phyloP scores from a whole-genome alignment of 1,140 invertebrate genomes.

The Gyrodactylus salaris region DNA sequence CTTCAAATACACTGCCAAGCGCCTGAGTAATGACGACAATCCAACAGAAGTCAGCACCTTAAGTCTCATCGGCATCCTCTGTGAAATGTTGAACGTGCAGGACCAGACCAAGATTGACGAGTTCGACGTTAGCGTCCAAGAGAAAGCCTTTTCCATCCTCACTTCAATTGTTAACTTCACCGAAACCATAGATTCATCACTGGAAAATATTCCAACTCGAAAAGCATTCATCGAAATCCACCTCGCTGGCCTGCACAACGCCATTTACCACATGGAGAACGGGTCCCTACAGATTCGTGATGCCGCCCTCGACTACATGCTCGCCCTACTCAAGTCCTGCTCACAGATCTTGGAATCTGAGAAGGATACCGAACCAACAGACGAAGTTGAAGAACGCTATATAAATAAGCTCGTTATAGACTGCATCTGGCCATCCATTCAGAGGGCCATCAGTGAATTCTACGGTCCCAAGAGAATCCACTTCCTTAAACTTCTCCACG shows the following conservation, averaged over 20 bases:
- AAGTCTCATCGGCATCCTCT: not conserved
- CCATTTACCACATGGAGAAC: not conserved
- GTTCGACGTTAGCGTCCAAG: not conserved
- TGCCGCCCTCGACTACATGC: not conserved
- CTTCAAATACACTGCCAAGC: too few species aligned
- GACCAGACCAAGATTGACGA: not conserved
- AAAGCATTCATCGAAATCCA: not conserved
- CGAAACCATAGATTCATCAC: not conserved
- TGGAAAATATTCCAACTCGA: not conserved
- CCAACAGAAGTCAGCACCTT: not conserved
- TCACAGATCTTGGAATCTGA: too few species aligned
- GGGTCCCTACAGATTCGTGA: not conserved
- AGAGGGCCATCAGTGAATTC: not conserved
- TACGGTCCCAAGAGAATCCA: not conserved
- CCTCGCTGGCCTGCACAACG: not conserved
- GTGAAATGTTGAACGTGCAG: not conserved
- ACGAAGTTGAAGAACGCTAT: not conserved
- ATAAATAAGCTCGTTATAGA: not conserved
- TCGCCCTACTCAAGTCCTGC: not conserved
- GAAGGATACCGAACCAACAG: too few species aligned
- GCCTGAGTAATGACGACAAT: not conserved
- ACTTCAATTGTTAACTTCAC: not conserved
- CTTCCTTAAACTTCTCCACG: not conserved
- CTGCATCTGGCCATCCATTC: not conserved
- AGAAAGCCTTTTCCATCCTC: not conserved